These are phyloP conservation scores for Pristionchus arcanus DNA, from an alignment of 2,888 invertebrate species.

Conservation along the genomic window DNA sequence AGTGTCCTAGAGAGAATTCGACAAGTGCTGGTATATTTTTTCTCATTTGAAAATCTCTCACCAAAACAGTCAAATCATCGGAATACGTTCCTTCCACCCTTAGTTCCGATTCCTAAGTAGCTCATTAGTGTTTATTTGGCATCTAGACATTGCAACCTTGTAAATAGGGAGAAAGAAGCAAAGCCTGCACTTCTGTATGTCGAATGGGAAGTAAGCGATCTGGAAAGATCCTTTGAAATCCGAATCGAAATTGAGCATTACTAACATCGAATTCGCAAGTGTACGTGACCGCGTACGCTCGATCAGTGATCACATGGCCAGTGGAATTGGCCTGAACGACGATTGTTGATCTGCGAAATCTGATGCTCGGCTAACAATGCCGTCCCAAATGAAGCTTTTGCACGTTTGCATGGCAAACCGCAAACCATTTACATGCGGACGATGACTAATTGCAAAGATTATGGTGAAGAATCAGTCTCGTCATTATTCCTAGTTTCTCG, in stretches of 20 bases:
- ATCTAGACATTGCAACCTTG: neutral
- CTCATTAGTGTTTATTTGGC: neutral
- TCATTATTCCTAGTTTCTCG: too few relatives aligned
- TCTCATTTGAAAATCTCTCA: neutral
- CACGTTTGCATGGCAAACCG: too few relatives aligned
- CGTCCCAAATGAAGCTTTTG: too few relatives aligned
- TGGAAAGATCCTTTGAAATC: neutral
- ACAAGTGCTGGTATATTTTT: too few relatives aligned
- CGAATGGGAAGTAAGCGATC: constrained; percentile 43
- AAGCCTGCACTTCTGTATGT: constrained; percentile 29
- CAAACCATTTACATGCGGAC: too few relatives aligned
- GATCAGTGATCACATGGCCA: neutral
- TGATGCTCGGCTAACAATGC: too few relatives aligned
- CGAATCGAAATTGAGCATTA: neutral
- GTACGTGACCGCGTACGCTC: constrained; percentile 42
- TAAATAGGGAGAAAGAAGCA: constrained; percentile 46
- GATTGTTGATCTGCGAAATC: neutral
- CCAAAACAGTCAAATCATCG: neutral
- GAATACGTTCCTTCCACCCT: neutral
- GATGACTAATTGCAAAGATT: too few relatives aligned
- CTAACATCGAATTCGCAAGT: constrained; percentile 49
- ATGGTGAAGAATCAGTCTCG: too few relatives aligned
- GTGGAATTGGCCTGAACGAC: constrained; percentile 29
- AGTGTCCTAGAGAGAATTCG: neutral
- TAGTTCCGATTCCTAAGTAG: neutral